Conservation (phyloP, 2,797 vertebrate species). For the Tapera naevia region DNA sequence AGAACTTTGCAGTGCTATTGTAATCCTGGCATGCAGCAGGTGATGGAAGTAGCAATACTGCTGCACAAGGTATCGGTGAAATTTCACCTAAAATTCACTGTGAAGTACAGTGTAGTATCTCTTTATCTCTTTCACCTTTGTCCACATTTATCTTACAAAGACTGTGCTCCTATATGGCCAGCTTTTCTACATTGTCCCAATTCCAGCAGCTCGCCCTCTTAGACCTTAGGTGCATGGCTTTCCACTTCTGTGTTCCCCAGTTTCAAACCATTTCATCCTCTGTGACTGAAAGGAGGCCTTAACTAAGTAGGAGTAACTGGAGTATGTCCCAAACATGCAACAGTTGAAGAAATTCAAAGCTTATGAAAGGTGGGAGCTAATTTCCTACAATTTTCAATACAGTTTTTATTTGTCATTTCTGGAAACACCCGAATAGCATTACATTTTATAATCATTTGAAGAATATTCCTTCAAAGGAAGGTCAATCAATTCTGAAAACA, state of each 20-base stretch:
- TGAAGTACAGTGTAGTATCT: no score
- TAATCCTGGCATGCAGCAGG: background rate
- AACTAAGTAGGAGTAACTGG: background rate
- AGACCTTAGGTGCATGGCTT: background rate
- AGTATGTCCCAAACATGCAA: background rate
- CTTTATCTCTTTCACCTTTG: rapidly evolving
- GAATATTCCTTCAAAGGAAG: background rate
- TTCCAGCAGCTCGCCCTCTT: background rate
- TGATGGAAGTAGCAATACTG: background rate
- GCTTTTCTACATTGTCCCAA: background rate
- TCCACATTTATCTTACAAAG: background rate
- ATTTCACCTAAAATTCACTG: background rate
- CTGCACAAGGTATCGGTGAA: background rate
- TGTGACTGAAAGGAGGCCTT: background rate
- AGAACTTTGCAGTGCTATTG: background rate
- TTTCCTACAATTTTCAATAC: background rate
- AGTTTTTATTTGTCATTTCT: background rate
- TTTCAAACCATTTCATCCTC: background rate
- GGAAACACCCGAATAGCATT: background rate
- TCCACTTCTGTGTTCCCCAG: background rate
- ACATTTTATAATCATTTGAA: background rate
- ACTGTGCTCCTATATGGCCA: background rate
- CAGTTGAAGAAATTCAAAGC: background rate
- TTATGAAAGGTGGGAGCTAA: background rate
- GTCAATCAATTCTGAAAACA: background rate